These are phyloP conservation scores for Stegastes partitus DNA, from an alignment of 2,113 vertebrate genomes.

Conservation along the genomic window DNA sequence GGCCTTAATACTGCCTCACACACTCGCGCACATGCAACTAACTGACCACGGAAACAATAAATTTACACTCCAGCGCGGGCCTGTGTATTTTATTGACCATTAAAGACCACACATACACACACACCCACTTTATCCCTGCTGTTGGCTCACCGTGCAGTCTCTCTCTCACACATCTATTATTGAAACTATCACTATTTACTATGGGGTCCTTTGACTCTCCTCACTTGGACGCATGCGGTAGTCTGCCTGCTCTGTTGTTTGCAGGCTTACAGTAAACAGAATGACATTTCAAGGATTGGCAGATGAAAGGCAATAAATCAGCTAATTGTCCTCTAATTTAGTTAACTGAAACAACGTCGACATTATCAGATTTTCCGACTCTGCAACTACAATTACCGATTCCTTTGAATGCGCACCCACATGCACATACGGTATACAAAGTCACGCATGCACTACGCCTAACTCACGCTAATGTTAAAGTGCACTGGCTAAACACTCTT, in stretches of 20 bases:
- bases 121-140: conserved; percentile 39
- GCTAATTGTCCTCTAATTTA: conserved; percentile 12
- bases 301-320: conserved; percentile 14
- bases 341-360: conserved; percentile 6
- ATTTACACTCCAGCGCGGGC: conserved; percentile 52
- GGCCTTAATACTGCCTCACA: conserved; percentile 43
- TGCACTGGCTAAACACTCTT: conserved; percentile 5
- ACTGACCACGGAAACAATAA: conserved; percentile 60
- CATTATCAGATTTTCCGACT: conserved; percentile 8
- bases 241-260: conserved; percentile 19
- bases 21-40: conserved; percentile 37
- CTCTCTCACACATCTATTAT: conserved; percentile 45
- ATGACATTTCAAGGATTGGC: background rate
- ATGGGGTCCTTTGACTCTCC: conserved; percentile 26
- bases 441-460: background rate
- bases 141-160: conserved; percentile 33
- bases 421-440: conserved; percentile 3
- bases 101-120: conserved; percentile 47
- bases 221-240: conserved; percentile 11
- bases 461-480: background rate
- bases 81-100: conserved; percentile 68
- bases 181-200: conserved; percentile 62
- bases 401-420: background rate
- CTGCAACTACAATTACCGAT: background rate
- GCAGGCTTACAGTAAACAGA: background rate